These are phyloP conservation scores for Eueremaeus valkanovi DNA, from an alignment of 2,888 invertebrate genomes.

Conservation along the genomic window DNA sequence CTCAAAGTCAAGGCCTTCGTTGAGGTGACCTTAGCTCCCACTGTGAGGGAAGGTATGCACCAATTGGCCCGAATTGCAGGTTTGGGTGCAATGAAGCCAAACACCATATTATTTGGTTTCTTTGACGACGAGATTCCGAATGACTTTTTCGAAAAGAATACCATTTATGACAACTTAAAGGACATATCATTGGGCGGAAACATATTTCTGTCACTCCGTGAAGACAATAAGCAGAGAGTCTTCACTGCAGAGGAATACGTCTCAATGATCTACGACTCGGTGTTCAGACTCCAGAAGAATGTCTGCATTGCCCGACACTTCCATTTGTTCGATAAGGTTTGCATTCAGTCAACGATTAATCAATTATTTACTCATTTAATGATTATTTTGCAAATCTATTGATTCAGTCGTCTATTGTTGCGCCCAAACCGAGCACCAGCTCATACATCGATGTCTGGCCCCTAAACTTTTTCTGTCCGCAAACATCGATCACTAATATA, in stretches of 20 bases:
- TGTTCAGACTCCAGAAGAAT: constrained; percentile 84
- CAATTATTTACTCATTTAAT: not conserved
- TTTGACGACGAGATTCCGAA: constrained; percentile 68
- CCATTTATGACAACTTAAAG: constrained; percentile 44
- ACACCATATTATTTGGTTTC: constrained; percentile 92
- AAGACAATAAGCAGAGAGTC: constrained; percentile 51
- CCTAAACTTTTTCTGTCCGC: constrained; percentile 78
- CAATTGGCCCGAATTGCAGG: constrained; percentile 87
- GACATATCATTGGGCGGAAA: constrained; percentile 43
- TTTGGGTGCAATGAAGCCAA: constrained; percentile 98
- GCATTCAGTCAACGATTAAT: not conserved
- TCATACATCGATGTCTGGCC: constrained; percentile 96
- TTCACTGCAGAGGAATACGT: constrained; percentile 67
- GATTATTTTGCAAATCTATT: not conserved
- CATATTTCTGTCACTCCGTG: constrained; percentile 59
- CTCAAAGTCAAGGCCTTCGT: constrained; percentile 92
- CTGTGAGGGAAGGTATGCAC: constrained; percentile 82
- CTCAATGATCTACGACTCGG: constrained; percentile 75
- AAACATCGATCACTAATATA: constrained; percentile 83
- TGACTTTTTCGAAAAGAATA: constrained; percentile 65
- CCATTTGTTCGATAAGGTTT: constrained; percentile 69
- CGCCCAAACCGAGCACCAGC: too few relatives aligned
- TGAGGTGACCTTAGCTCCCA: constrained; percentile 80
- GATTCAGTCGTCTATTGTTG: not conserved
- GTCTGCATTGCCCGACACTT: constrained; percentile 90